phyloP scores from a whole-genome alignment of 2,797 vertebrate genomes.

The Pogonophryne albipinna region DNA sequence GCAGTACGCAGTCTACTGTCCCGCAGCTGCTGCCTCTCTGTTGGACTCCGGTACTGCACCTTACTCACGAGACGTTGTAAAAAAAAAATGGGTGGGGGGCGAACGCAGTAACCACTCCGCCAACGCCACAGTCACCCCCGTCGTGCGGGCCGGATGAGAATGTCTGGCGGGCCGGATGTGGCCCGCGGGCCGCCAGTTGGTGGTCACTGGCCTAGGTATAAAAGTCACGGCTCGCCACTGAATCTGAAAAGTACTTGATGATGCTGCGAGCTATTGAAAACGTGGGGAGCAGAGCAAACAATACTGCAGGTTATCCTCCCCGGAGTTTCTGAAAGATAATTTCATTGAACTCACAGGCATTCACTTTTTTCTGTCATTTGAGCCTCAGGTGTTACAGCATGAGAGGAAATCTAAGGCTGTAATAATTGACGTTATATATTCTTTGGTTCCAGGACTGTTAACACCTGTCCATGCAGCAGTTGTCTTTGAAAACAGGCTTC shows the following conservation, averaged over 20 bases:
- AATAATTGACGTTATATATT: conserved; percentile 3
- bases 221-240: too few species aligned
- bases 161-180: too few species aligned
- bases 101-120: too few species aligned
- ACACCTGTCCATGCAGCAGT: conserved; percentile 9
- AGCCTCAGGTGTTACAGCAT: not conserved
- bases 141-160: too few species aligned
- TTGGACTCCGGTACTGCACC: too few species aligned
- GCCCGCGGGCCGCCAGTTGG: too few species aligned
- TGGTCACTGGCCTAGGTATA: too few species aligned
- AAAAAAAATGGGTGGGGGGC: too few species aligned
- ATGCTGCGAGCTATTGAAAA: conserved; percentile 2
- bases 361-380: not conserved
- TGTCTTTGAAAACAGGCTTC: conserved; percentile 1
- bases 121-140: too few species aligned
- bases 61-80: too few species aligned
- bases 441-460: not conserved
- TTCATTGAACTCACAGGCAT: conserved; percentile 3
- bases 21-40: too few species aligned
- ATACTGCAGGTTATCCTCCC: not conserved
- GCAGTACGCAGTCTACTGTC: too few species aligned
- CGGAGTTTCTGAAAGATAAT: not conserved
- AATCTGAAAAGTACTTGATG: conserved; percentile 14
- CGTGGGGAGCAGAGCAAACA: not conserved
- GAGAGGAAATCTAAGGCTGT: conserved; percentile 7